Conservation (phyloP, 2,888 invertebrate species). For the Limnephilus rhombicus region DNA sequence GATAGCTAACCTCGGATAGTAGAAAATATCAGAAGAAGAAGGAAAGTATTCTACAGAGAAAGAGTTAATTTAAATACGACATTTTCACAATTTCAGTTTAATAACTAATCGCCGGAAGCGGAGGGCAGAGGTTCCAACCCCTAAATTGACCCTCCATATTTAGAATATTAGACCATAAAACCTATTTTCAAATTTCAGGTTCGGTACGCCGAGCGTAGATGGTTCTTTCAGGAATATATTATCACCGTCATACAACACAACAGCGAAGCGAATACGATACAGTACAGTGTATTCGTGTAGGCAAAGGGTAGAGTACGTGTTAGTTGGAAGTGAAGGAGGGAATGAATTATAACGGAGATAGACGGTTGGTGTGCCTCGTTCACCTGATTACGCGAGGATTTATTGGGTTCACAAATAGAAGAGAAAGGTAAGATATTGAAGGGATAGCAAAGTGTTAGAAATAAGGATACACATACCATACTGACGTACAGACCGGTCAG, state of each 20-base stretch:
- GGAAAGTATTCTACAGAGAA: neutral
- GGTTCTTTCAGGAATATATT: neutral
- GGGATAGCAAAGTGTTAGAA: neutral
- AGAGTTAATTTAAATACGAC: neutral
- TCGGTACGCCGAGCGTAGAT: neutral
- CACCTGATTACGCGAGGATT: constrained; percentile 47
- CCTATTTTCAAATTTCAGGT: neutral
- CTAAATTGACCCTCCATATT: neutral
- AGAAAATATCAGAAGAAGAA: neutral
- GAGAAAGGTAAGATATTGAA: constrained; percentile 34
- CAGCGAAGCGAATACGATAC: neutral
- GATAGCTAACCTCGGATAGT: neutral
- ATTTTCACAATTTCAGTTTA: neutral
- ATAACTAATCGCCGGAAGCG: neutral
- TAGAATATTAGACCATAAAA: neutral
- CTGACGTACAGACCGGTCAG: too few species aligned
- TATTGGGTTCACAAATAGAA: constrained; percentile 42
- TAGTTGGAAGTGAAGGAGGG: constrained; percentile 28
- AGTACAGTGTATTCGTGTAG: neutral
- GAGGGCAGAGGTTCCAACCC: neutral
- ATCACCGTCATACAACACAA: neutral
- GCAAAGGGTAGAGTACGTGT: neutral
- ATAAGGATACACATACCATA: neutral
- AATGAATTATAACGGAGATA: constrained; percentile 48
- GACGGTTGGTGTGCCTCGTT: constrained; percentile 40